Evolutionary conservation across 2,113 vertebrate genomes (phyloP).

Genomic region (Indicator maculatus): DNA sequence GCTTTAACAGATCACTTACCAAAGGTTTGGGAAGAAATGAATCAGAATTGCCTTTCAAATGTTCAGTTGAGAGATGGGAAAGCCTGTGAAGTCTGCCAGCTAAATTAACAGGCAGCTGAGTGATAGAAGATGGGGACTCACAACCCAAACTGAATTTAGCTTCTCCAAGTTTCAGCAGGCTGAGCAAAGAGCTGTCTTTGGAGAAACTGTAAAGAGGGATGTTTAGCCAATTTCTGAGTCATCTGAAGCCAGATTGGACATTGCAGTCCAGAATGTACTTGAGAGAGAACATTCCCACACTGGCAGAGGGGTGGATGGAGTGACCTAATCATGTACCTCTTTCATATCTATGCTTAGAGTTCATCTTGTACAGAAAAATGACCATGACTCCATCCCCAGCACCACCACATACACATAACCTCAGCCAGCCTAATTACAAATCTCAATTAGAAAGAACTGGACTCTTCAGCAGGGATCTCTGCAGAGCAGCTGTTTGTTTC

Average conservation of each 20-base stretch:
- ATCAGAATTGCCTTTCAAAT: neutral
- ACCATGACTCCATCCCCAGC: neutral
- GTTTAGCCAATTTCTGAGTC: slow-evolving; percentile 35
- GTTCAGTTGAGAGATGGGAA: neutral
- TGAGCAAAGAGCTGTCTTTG: neutral
- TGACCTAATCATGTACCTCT: neutral
- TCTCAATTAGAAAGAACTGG: neutral
- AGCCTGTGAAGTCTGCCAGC: accelerated
- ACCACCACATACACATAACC: neutral
- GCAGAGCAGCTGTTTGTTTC: neutral
- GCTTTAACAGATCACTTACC: neutral
- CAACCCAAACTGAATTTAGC: neutral
- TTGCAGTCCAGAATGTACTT: neutral
- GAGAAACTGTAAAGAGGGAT: neutral
- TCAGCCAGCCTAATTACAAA: neutral
- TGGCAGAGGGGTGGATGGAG: slow-evolving; percentile 7
- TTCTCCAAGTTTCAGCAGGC: neutral
- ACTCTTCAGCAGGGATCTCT: neutral
- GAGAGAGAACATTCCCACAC: neutral
- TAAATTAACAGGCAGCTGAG: neutral
- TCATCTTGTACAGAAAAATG: neutral
- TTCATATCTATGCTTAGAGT: neutral
- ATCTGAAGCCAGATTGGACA: neutral
- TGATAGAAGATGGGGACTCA: neutral
- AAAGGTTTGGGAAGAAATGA: neutral